These are phyloP conservation scores for Mobula birostris DNA, from an alignment of 2,113 vertebrate species.

Conservation along the genomic window DNA sequence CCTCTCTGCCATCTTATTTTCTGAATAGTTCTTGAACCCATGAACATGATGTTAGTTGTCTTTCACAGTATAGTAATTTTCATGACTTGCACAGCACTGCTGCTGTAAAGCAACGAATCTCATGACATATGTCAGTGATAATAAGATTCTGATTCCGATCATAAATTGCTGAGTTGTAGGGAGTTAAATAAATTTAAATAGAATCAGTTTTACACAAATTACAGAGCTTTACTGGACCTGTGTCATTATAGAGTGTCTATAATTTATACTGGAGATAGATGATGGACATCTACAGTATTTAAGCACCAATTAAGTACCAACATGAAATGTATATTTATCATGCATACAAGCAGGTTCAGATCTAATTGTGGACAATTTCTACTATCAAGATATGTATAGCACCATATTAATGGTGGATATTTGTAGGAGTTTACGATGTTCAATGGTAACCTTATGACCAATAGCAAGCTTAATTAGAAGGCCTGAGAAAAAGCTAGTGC, in stretches of 20 bases:
- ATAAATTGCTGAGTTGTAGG: background rate
- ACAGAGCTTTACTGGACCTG: background rate
- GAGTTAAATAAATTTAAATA: background rate
- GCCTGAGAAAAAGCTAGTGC: background rate
- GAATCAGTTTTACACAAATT: background rate
- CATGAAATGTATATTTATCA: conserved; percentile 30
- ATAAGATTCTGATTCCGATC: too few relatives aligned
- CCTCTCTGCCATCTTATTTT: too few relatives aligned
- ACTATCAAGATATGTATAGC: background rate
- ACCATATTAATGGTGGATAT: conserved; percentile 18
- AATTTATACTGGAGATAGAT: background rate
- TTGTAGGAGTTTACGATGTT: conserved; percentile 4
- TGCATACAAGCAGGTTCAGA: background rate
- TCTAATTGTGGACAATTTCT: conserved; percentile 9
- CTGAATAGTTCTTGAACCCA: too few relatives aligned
- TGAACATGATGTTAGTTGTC: too few relatives aligned
- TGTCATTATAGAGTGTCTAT: background rate
- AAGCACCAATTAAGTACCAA: conserved; percentile 29
- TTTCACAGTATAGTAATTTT: too few relatives aligned
- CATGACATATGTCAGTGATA: too few relatives aligned
- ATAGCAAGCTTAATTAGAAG: conserved; percentile 16
- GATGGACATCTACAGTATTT: background rate
- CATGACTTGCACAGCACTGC: too few relatives aligned
- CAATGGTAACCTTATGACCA: conserved; percentile 25
- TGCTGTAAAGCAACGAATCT: too few relatives aligned